These are phyloP conservation scores for Siphamia tubifer DNA, from an alignment of 2,113 vertebrate genomes.

Conservation along the genomic window DNA sequence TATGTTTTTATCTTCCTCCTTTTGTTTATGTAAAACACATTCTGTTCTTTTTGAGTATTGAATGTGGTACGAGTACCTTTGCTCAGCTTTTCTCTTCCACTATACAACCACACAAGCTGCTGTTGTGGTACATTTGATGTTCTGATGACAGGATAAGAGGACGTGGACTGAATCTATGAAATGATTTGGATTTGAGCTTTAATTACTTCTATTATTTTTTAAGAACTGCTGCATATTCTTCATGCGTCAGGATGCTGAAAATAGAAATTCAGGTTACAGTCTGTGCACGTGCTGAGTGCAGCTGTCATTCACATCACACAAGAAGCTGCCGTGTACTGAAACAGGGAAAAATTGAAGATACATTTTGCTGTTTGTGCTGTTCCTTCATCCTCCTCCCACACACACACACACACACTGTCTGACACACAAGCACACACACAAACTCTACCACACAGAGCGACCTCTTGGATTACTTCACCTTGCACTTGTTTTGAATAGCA, in stretches of 20 bases:
- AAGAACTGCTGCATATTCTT: too few relatives aligned
- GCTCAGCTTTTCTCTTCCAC: too few relatives aligned
- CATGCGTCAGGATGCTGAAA: conserved; percentile 13
- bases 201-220: too few relatives aligned
- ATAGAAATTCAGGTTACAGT: conserved; percentile 3
- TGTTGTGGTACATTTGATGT: too few relatives aligned
- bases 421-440: background rate
- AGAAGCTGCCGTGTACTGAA: background rate
- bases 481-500: background rate
- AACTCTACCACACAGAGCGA: background rate
- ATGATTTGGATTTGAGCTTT: background rate
- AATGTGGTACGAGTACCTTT: too few relatives aligned
- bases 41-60: too few relatives aligned
- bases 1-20: too few relatives aligned
- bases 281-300: conserved; percentile 11
- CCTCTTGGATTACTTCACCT: background rate
- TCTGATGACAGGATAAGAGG: background rate
- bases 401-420: background rate
- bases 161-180: background rate
- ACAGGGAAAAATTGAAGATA: background rate
- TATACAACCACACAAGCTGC: too few relatives aligned
- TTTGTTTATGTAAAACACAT: too few relatives aligned
- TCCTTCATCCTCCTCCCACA: background rate
- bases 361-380: conserved; percentile 19
- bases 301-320: conserved; percentile 32